Conservation (phyloP, 2,888 invertebrate species). For the Galeruca laticollis region DNA sequence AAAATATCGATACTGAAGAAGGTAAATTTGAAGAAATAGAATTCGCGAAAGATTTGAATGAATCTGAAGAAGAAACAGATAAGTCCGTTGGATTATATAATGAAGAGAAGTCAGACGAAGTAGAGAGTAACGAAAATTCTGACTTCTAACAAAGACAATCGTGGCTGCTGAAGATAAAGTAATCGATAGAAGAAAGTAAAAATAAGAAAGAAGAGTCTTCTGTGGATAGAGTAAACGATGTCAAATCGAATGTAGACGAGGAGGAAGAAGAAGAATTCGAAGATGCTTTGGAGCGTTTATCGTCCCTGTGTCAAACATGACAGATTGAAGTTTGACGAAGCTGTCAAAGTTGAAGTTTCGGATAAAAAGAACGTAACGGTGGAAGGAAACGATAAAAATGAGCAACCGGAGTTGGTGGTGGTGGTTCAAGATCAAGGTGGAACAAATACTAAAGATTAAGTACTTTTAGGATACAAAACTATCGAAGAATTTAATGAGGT, state of each 20-base stretch:
- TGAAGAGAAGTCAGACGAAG: constrained; percentile 5
- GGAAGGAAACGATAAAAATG: too few species aligned
- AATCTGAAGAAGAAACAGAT: too few species aligned
- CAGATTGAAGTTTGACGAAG: not conserved
- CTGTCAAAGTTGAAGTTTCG: not conserved
- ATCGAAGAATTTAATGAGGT: not conserved
- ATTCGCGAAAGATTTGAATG: too few species aligned
- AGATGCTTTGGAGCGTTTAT: constrained; percentile 12
- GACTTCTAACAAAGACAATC: not conserved
- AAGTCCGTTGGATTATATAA: not conserved
- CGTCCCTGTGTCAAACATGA: not conserved
- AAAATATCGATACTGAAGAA: too few species aligned
- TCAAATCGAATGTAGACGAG: not conserved
- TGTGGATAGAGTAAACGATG: not conserved
- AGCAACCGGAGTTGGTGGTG: too few species aligned
- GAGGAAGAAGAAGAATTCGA: constrained; percentile 17
- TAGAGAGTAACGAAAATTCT: not conserved
- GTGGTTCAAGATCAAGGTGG: not conserved
- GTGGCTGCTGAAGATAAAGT: not conserved
- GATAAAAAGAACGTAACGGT: constrained; percentile 8
- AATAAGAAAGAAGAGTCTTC: not conserved
- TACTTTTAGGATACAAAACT: constrained; percentile 13
- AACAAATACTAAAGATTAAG: constrained; percentile 10
- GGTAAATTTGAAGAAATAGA: too few species aligned
- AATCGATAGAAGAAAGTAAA: not conserved